Conservation (phyloP, 1,140 invertebrate genomes). For the Episyrphus balteatus region DNA sequence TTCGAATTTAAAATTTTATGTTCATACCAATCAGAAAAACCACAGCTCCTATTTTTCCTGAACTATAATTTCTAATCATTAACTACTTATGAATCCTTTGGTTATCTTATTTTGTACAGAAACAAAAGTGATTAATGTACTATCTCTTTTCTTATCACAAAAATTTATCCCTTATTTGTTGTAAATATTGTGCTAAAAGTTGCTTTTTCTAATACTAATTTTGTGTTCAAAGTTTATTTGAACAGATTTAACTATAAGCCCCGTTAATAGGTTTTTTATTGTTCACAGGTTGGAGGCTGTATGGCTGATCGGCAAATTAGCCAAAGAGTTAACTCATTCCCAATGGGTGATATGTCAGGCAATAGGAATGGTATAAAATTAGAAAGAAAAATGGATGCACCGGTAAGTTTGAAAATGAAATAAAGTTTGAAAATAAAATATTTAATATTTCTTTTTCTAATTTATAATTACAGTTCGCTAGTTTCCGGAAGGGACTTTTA, state of each 20-base stretch:
- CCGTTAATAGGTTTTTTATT: constrained; percentile 22
- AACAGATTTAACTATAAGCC: background rate
- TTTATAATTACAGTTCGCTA: constrained; percentile 51
- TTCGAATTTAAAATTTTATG: too few relatives aligned
- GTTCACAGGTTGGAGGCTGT: constrained; percentile 57
- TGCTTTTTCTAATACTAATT: background rate
- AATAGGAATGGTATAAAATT: constrained; percentile 47
- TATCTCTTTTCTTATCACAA: background rate
- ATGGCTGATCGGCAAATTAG: constrained; percentile 57
- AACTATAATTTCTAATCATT: too few relatives aligned
- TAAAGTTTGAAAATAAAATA: background rate
- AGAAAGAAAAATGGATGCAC: constrained; percentile 60
- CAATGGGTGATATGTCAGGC: constrained; percentile 68
- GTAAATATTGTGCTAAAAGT: background rate
- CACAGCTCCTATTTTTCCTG: too few relatives aligned
- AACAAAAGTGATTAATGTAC: too few relatives aligned
- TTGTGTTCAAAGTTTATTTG: background rate
- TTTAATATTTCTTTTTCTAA: constrained; percentile 1
- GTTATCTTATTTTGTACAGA: too few relatives aligned
- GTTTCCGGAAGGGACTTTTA: constrained; percentile 60
- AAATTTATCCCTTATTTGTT: background rate
- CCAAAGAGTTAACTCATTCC: constrained; percentile 64
- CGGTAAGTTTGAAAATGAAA: constrained; percentile 43
- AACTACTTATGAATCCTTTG: background rate
- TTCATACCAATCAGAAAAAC: too few relatives aligned